These are phyloP conservation scores for Neoscelio sp. DNA, from an alignment of 2,888 invertebrate genomes.

Conservation along the genomic window DNA sequence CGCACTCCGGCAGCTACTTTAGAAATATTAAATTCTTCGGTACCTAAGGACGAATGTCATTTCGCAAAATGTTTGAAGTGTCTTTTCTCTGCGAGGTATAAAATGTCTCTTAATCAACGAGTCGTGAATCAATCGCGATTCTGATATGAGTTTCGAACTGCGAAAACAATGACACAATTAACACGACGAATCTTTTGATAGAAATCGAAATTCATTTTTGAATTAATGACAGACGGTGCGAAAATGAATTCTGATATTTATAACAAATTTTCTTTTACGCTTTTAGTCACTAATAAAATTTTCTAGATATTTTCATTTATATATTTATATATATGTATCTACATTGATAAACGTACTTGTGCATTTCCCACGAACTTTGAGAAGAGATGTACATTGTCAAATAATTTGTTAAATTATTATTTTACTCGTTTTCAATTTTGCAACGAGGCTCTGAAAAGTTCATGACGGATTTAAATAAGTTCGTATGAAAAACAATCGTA, in stretches of 20 bases:
- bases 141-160: too few species aligned
- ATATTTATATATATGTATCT: constrained; percentile 18
- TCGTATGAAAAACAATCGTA: too few species aligned
- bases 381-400: constrained; percentile 11
- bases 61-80: constrained; percentile 24
- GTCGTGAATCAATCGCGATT: too few species aligned
- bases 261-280: not conserved
- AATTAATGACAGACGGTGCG: not conserved
- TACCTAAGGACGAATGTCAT: constrained; percentile 40
- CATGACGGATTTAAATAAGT: too few species aligned
- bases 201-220: too few species aligned
- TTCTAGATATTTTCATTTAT: constrained; percentile 8
- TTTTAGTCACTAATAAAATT: constrained; percentile 7
- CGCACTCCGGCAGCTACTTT: constrained; percentile 10
- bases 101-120: constrained; percentile 28
- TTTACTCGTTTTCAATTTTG: not conserved
- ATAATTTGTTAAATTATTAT: too few species aligned
- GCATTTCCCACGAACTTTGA: constrained; percentile 42
- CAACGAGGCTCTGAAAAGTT: not conserved
- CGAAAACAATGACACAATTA: too few species aligned
- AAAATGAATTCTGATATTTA: not conserved
- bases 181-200: too few species aligned
- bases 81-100: constrained; percentile 14
- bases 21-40: constrained; percentile 39
- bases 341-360: constrained; percentile 51